These are phyloP conservation scores for Carassius auratus DNA, from an alignment of 2,113 vertebrate species.

Conservation along the genomic window DNA sequence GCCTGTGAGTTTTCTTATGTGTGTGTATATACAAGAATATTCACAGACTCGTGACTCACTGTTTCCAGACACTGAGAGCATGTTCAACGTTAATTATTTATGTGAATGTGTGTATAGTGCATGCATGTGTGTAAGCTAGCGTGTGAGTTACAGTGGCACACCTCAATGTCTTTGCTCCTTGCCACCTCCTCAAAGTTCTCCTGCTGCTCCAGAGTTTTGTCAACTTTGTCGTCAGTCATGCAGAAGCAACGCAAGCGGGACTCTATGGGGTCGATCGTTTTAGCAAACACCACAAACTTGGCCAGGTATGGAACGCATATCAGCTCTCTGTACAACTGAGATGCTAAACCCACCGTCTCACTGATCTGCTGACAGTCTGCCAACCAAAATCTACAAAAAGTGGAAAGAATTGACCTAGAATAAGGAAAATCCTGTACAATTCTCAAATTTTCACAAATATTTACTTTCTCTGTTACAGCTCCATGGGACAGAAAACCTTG, in stretches of 20 bases:
- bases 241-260: conserved; percentile 95
- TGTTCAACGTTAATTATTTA: conserved; percentile 25
- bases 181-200: conserved; percentile 99
- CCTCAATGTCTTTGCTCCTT: conserved; percentile 98
- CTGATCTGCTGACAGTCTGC: conserved; percentile 97
- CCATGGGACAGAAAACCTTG: not conserved
- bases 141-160: conserved; percentile 57
- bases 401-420: not conserved
- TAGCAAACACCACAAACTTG: conserved; percentile 99
- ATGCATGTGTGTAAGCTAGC: not conserved
- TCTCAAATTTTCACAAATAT: not conserved
- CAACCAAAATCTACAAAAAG: conserved; percentile 88
- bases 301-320: conserved; percentile 99
- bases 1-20: not conserved
- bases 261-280: conserved; percentile 91
- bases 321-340: conserved; percentile 94
- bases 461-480: not conserved
- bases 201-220: conserved; percentile 98
- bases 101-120: not conserved
- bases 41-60: conserved; percentile 5
- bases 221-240: conserved; percentile 98
- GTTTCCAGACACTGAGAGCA: not conserved
- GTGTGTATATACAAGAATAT: not conserved
- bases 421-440: not conserved
- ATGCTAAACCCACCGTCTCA: conserved; percentile 93